phyloP scores from a whole-genome alignment of 2,888 invertebrate genomes.

The Stratiomys singularior region DNA sequence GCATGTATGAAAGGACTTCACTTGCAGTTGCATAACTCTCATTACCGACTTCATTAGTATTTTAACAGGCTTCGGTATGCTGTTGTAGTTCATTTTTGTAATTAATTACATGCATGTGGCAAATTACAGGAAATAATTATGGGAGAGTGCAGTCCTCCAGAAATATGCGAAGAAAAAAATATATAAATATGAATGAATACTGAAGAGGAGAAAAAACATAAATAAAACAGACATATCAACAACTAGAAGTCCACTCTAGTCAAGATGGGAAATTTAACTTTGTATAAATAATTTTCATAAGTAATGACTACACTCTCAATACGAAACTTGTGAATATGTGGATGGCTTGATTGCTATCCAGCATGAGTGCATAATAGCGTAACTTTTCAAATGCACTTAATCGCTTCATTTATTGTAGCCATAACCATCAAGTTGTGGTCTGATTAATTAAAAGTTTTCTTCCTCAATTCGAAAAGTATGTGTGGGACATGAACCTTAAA shows the following conservation, averaged over 20 bases:
- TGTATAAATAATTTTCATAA: constrained; percentile 29
- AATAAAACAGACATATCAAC: constrained; percentile 28
- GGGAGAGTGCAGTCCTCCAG: constrained; percentile 42
- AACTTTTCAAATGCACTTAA: constrained; percentile 34
- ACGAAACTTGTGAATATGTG: neutral
- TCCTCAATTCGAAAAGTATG: neutral
- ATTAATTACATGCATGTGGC: constrained; percentile 56
- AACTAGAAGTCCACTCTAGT: constrained; percentile 35
- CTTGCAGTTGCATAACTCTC: constrained; percentile 49
- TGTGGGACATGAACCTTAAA: no score
- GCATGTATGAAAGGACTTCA: constrained; percentile 45
- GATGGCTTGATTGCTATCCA: neutral
- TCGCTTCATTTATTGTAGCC: constrained; percentile 32
- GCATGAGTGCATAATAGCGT: constrained; percentile 6
- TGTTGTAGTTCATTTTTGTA: constrained; percentile 50
- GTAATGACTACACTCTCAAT: neutral
- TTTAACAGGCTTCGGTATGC: constrained; percentile 51
- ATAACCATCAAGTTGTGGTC: neutral
- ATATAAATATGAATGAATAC: constrained; percentile 14
- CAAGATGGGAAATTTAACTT: constrained; percentile 33
- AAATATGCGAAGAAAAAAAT: constrained; percentile 34
- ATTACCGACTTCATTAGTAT: constrained; percentile 52
- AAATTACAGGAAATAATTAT: constrained; percentile 57
- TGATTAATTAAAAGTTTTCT: constrained; percentile 35
- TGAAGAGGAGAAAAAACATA: neutral